Evolutionary conservation across 2,888 invertebrate genomes (phyloP), one percentile per base, ranked within the genome.

Genomic region (Drosophila anomelani): DNA sequence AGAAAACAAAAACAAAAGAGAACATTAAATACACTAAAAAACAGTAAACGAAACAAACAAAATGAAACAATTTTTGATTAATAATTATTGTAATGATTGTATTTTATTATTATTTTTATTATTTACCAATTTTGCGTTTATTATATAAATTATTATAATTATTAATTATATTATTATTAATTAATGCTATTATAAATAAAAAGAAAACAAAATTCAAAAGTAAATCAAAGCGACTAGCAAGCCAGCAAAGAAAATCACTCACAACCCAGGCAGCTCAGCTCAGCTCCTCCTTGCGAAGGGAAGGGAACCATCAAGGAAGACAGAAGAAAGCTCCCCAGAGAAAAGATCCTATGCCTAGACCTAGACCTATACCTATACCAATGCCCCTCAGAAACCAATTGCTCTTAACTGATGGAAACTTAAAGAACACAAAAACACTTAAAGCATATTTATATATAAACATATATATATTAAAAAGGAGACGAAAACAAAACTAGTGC

Each of bases 141-240:
- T 90, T 90, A 90, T 87, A 88, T 90, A 90, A 91, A 90, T 91
- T 90, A 90, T 90, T 90, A 90, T 91, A 91, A 91, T 90, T 90
- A 80, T 84, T 90, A 90, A 87, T 89, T 89, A 82, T 89, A 88
- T 85, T 87, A 85, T 80, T 82, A 88, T 77, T 76, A 76, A 76
- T 76, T 76, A 75, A 75, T 75, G 76, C 75, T 76, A 76, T 75
- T 75, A 75, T 69, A 76, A 66, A 84, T 80, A 88, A 86, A 83
- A 75, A 66, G 53, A 69, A 75, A 84, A 80, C 44, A 60, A 71
- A 58, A 58, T 46, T 54, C 73, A 60, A 77, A 75, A 53, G 46
- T 64, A 78, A 83, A 55, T 69, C 74, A 71, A 81, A 79, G 60
- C 75, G 72, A 77, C 85, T 77, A 75, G 57, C 66, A 39, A 73